These are phyloP conservation scores for Amblyopsis hoosieri DNA, from an alignment of 2,797 vertebrate species.

Conservation along the genomic window DNA sequence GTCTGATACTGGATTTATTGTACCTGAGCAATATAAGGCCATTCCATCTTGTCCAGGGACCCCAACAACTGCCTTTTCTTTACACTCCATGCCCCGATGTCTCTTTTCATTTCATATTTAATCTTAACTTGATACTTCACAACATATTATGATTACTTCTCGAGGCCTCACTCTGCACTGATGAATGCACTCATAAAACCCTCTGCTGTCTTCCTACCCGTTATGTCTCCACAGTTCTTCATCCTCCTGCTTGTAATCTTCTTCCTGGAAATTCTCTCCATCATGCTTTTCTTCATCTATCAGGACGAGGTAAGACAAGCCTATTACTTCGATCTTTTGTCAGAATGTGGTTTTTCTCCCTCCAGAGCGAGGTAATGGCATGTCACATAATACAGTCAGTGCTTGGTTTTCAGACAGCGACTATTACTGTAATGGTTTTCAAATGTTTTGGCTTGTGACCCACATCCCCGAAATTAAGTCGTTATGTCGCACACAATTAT, in stretches of 20 bases:
- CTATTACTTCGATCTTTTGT: slow-evolving; percentile 7
- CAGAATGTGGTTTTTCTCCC: slow-evolving; percentile 22
- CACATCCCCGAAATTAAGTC: too few species aligned
- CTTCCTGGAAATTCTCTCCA: slow-evolving; percentile 89
- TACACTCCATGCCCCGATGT: slow-evolving; percentile 5
- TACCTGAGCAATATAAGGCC: not conserved
- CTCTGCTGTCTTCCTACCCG: slow-evolving; percentile 9
- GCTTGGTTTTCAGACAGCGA: slow-evolving; percentile 14
- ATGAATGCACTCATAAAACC: slow-evolving; percentile 22
- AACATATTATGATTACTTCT: slow-evolving; percentile 15
- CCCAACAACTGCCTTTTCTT: slow-evolving; percentile 15
- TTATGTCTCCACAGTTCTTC: slow-evolving; percentile 89
- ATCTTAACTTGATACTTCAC: slow-evolving; percentile 10
- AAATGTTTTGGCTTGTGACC: too few species aligned
- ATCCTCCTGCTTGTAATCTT: slow-evolving; percentile 93
- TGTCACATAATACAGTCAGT: slow-evolving; percentile 10
- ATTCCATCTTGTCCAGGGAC: slow-evolving; percentile 12
- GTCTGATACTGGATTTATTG: slow-evolving; percentile 46
- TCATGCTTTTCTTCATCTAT: slow-evolving; percentile 94
- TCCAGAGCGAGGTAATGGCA: slow-evolving; percentile 12
- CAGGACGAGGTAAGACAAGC: slow-evolving; percentile 87
- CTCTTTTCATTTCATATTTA: slow-evolving; percentile 8
- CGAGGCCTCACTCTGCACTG: not conserved
- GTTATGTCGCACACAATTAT: too few species aligned
- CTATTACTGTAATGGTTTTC: too few species aligned